phyloP scores from a whole-genome alignment of 2,113 vertebrate species.

The Paradoxurus hermaphroditus region DNA sequence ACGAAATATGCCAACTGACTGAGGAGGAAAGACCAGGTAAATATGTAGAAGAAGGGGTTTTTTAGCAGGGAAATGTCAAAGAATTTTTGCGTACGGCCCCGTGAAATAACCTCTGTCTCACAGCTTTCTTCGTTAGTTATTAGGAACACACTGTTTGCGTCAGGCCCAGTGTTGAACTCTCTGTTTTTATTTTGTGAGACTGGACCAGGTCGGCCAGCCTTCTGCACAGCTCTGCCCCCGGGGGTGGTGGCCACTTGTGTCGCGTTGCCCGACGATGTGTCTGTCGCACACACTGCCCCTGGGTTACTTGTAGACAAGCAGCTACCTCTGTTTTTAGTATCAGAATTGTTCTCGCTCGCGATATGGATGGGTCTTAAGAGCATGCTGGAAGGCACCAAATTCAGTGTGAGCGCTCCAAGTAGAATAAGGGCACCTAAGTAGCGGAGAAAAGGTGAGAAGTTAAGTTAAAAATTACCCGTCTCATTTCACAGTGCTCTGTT shows the following conservation, averaged over 20 bases:
- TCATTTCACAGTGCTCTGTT: neutral
- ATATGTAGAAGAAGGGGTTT: slow-evolving; percentile 93
- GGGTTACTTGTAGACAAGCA: neutral
- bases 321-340: accelerated
- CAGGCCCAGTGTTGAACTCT: neutral
- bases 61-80: slow-evolving; percentile 89
- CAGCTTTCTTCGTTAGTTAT: slow-evolving; percentile 54
- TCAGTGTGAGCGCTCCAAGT: slow-evolving; percentile 91
- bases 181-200: slow-evolving; percentile 25
- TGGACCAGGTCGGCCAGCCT: accelerated
- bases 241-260: neutral
- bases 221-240: neutral
- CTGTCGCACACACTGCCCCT: accelerated
- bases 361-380: slow-evolving; percentile 86
- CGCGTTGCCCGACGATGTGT: accelerated
- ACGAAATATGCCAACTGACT: slow-evolving; percentile 94
- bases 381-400: slow-evolving; percentile 94
- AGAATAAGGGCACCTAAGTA: slow-evolving; percentile 90
- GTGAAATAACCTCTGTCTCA: neutral
- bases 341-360: neutral
- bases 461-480: neutral
- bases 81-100: slow-evolving; percentile 64
- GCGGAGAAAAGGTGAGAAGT: slow-evolving; percentile 6
- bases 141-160: neutral
- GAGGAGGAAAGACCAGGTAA: slow-evolving; percentile 94